Evolutionary conservation across 2,113 vertebrate species (phyloP).

Genomic region (Casuarius casuarius): DNA sequence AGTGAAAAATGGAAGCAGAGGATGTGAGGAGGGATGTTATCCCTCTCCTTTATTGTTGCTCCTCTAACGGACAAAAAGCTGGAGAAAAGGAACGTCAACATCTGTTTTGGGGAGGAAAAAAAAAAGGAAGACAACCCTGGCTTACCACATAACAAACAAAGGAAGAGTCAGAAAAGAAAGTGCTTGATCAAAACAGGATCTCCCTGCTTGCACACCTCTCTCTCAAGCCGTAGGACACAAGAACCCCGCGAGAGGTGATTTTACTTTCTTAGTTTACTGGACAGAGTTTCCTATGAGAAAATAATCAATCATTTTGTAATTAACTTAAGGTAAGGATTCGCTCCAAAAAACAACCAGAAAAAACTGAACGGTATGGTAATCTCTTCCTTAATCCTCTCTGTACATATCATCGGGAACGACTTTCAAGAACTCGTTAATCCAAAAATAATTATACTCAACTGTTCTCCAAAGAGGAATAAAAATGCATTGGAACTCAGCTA

Average conservation of each 20-base stretch:
- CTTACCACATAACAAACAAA: background rate
- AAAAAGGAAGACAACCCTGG: background rate
- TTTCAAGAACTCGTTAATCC: constrained; percentile 42
- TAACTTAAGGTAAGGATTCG: constrained; percentile 24
- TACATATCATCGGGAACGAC: constrained; percentile 6
- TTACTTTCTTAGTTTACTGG: background rate
- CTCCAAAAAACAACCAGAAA: constrained; percentile 15
- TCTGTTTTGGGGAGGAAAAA: background rate
- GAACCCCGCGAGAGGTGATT: background rate
- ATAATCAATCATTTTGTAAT: background rate
- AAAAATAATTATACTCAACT: constrained; percentile 25
- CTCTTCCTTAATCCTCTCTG: constrained; percentile 16
- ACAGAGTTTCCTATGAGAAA: background rate
- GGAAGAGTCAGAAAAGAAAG: background rate
- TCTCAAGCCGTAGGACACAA: background rate
- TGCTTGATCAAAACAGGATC: background rate
- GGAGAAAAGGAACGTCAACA: background rate
- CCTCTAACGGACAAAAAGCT: background rate
- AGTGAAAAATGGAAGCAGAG: constrained; percentile 31
- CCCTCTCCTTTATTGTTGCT: constrained; percentile 30
- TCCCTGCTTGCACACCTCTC: background rate
- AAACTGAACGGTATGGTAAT: constrained; percentile 21
- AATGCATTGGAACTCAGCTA: background rate
- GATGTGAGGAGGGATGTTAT: constrained; percentile 1
- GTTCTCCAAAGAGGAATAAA: background rate